Conservation (phyloP, 2,797 vertebrate species). For the Melanotaenia parkinsoni region DNA sequence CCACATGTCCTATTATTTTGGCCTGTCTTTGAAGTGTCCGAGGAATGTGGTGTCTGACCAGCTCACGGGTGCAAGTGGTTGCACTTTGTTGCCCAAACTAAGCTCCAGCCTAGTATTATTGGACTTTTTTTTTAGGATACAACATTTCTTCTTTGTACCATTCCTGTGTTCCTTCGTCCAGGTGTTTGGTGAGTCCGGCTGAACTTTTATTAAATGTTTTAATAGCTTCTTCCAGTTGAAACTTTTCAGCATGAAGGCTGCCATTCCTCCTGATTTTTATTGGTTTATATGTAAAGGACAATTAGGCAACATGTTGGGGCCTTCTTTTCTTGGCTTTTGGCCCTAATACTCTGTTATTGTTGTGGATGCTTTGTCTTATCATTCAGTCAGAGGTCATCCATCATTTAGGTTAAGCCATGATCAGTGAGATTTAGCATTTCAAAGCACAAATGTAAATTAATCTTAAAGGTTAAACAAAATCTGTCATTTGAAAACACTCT, state of each 20-base stretch:
- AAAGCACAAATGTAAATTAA: conserved; percentile 49
- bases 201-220: conserved; percentile 21
- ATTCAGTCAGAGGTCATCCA: conserved; percentile 53
- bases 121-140: conserved; percentile 30
- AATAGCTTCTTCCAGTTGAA: background rate
- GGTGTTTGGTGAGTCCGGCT: conserved; percentile 71
- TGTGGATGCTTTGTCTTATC: conserved; percentile 54
- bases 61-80: conserved; percentile 56
- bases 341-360: conserved; percentile 70
- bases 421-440: conserved; percentile 67
- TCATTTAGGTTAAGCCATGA: conserved; percentile 76
- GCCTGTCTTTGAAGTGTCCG: conserved; percentile 75
- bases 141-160: conserved; percentile 19
- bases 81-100: conserved; percentile 27
- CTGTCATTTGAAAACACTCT: conserved; percentile 11
- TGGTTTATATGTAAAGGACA: conserved; percentile 6
- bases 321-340: conserved; percentile 57
- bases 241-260: conserved; percentile 6
- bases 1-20: conserved; percentile 63
- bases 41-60: conserved; percentile 76
- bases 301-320: conserved; percentile 31
- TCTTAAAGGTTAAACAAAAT: conserved; percentile 45
- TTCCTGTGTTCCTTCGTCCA: conserved; percentile 43
- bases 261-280: conserved; percentile 17
- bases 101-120: conserved; percentile 35